phyloP scores from a whole-genome alignment of 1,140 invertebrate species.

The Ceratitis capitata region DNA sequence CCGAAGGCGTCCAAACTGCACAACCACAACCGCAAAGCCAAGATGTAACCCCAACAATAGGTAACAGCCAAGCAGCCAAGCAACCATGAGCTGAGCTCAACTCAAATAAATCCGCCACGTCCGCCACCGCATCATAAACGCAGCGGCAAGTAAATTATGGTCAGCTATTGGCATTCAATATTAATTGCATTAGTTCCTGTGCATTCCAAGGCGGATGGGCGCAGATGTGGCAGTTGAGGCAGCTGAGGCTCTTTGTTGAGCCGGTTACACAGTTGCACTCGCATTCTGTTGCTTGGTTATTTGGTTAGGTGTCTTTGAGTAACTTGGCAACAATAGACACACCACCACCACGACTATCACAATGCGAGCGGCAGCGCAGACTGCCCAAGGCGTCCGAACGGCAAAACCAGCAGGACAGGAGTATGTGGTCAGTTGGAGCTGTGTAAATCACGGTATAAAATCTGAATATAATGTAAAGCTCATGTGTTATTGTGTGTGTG shows the following conservation, averaged over 20 bases:
- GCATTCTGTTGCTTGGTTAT: neutral
- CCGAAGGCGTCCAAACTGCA: neutral
- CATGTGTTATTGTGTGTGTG: neutral
- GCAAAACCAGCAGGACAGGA: neutral
- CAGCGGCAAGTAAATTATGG: constrained; percentile 66
- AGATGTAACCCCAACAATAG: neutral
- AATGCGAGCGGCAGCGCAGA: neutral
- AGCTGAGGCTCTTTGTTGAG: neutral
- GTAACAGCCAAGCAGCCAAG: too few species aligned
- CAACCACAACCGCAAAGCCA: neutral
- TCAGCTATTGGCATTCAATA: constrained; percentile 65
- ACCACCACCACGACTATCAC: neutral
- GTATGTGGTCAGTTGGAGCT: neutral
- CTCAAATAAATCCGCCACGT: neutral
- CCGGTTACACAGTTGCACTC: neutral
- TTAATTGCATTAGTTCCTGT: constrained; percentile 60
- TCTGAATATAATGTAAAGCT: neutral
- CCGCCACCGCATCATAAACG: constrained; percentile 53
- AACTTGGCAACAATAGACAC: neutral
- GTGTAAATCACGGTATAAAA: neutral
- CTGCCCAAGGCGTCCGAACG: neutral
- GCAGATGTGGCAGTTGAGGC: neutral
- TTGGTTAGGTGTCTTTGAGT: neutral
- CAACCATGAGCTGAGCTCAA: too few species aligned
- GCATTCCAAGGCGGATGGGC: neutral